A percentile compares a stretch with the other conserved stretches of the same genome.
phyloP scores from a whole-genome alignment of 2,113 vertebrate genomes.

The Lonchura striata region DNA sequence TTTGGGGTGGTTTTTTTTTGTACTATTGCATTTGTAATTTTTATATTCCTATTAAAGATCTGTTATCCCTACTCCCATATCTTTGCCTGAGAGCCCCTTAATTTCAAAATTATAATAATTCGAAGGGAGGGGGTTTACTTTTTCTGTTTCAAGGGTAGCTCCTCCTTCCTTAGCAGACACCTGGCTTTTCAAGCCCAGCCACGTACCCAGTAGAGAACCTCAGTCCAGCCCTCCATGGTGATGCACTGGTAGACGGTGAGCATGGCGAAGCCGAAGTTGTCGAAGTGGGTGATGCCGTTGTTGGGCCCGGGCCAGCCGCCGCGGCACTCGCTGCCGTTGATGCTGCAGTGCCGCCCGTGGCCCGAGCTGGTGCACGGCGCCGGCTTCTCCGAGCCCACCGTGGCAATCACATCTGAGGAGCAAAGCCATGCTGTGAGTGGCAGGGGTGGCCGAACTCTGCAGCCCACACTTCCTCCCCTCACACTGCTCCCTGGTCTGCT shows the following conservation, averaged over 20 bases:
- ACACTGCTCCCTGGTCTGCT: not conserved
- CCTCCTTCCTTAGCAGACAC: not conserved
- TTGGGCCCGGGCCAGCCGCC: slow-evolving; percentile 91
- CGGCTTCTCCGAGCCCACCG: slow-evolving; percentile 80
- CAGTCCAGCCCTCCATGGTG: slow-evolving; percentile 96
- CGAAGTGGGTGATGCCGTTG: slow-evolving; percentile 94
- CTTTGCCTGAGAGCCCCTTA: not conserved
- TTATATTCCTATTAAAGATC: not conserved
- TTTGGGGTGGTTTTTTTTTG: too few relatives aligned
- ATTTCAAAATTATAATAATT: not conserved
- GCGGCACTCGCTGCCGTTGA: slow-evolving; percentile 89
- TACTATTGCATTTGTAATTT: too few relatives aligned
- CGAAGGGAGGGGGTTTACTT: not conserved
- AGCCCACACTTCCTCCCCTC: not conserved
- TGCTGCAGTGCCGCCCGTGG: slow-evolving; percentile 85
- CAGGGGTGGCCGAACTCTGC: too few relatives aligned
- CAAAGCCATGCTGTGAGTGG: too few relatives aligned
- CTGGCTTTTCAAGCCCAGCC: not conserved
- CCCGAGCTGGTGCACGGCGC: slow-evolving; percentile 89
- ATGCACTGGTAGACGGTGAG: slow-evolving; percentile 96
- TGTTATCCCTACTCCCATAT: not conserved
- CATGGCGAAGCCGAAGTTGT: slow-evolving; percentile 97
- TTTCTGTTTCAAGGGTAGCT: not conserved
- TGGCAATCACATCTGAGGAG: slow-evolving; percentile 83
- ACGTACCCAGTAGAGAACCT: slow-evolving; percentile 92